Conservation (phyloP, 2,888 invertebrate genomes). For the Lepidocyrtoides sp. region DNA sequence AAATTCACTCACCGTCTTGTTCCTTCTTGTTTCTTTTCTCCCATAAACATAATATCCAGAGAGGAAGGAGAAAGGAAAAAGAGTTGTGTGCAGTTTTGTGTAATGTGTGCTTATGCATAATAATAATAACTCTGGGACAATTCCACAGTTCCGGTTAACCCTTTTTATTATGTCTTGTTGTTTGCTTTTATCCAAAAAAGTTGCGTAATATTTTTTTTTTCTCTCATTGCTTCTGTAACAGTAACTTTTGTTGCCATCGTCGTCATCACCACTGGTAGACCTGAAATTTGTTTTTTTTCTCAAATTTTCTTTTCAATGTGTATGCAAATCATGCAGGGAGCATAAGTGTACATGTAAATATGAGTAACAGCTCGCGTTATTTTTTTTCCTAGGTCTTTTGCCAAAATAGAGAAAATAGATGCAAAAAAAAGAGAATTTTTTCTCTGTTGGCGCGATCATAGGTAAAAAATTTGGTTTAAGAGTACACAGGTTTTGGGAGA, state of each 20-base stretch:
- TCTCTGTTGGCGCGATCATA: too few species aligned
- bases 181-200: too few species aligned
- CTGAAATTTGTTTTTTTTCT: too few species aligned
- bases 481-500: too few species aligned
- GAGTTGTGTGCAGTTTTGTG: neutral
- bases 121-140: neutral
- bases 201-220: neutral
- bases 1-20: neutral
- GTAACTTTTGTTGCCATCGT: neutral
- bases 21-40: neutral
- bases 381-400: too few species aligned
- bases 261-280: neutral
- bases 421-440: too few species aligned
- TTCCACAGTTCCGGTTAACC: neutral
- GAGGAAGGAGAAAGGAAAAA: neutral
- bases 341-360: too few species aligned
- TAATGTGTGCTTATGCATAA: neutral
- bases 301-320: neutral
- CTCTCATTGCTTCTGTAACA: neutral
- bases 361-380: neutral
- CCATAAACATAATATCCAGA: neutral
- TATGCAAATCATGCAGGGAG: constrained; percentile 36
- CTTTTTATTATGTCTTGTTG: too few species aligned
- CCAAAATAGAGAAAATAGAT: too few species aligned
- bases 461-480: too few species aligned